Percentiles rank a stretch among this genome's conserved stretches.
phyloP scores from a whole-genome alignment of 1,140 invertebrate species.

The Microplitis demolitor region DNA sequence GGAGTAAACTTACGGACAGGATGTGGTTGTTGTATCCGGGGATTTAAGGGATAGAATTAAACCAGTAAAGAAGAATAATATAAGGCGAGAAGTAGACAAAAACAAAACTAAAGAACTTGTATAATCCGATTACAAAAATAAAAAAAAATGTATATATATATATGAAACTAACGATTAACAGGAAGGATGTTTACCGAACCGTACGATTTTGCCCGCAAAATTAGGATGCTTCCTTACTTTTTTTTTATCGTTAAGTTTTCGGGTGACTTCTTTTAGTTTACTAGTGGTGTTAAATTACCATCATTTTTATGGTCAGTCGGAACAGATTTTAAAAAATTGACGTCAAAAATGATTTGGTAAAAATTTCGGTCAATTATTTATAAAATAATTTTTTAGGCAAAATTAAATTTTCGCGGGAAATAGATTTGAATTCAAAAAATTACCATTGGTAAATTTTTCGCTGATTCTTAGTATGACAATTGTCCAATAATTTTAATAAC shows the following conservation, averaged over 20 bases:
- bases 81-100: slow-evolving; percentile 8
- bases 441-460: too few relatives aligned
- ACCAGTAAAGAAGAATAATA: background rate
- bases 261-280: background rate
- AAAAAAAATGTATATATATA: background rate
- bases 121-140: slow-evolving; percentile 31
- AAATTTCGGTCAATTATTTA: too few relatives aligned
- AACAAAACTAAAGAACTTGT: slow-evolving; percentile 23
- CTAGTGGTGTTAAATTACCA: too few relatives aligned
- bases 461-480: too few relatives aligned
- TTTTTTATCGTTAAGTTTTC: background rate
- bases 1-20: slow-evolving; percentile 26
- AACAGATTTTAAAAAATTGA: too few relatives aligned
- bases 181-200: slow-evolving; percentile 47
- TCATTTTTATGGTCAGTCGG: too few relatives aligned
- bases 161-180: slow-evolving; percentile 25
- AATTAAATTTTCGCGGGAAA: too few relatives aligned
- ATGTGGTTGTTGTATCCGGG: slow-evolving; percentile 35
- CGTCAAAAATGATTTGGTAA: too few relatives aligned
- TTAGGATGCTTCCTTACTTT: slow-evolving; percentile 1
- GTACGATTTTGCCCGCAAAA: slow-evolving; percentile 36
- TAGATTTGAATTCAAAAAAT: too few relatives aligned
- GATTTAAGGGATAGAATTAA: slow-evolving; percentile 1
- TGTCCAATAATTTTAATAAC: too few relatives aligned
- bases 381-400: too few relatives aligned